A percentile compares a stretch with the other conserved stretches of the same genome.
phyloP scores from a whole-genome alignment of 2,113 vertebrate species.

The Sapajus apella region DNA sequence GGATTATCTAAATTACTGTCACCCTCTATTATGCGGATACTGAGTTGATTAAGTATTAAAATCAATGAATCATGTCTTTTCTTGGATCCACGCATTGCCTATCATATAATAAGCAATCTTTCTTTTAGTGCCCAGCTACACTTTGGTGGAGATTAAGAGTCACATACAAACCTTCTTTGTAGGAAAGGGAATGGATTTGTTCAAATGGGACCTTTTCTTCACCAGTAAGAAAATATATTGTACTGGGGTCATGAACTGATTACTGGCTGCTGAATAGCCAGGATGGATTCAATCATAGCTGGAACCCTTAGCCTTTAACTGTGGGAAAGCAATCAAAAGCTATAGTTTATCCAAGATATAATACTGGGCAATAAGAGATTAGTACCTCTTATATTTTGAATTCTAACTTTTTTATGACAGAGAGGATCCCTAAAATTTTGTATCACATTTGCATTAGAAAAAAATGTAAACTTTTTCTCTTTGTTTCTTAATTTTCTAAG shows the following conservation, averaged over 20 bases:
- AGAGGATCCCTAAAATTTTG: neutral
- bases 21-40: neutral
- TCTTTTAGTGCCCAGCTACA: constrained; percentile 46
- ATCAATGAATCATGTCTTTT: constrained; percentile 35
- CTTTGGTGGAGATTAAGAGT: constrained; percentile 42
- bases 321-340: neutral
- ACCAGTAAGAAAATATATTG: neutral
- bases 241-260: neutral
- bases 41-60: constrained; percentile 37
- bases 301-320: neutral
- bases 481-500: neutral
- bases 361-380: neutral
- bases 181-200: constrained; percentile 23
- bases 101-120: constrained; percentile 40
- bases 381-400: neutral
- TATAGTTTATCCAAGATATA: constrained; percentile 2
- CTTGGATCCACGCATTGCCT: neutral
- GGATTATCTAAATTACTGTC: neutral
- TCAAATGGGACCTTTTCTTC: constrained; percentile 30
- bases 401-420: neutral
- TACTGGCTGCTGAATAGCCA: neutral
- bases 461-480: neutral
- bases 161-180: neutral
- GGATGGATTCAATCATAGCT: neutral
- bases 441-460: neutral